Evolutionary conservation across 2,113 vertebrate species (phyloP).

Genomic region (Protobothrops flavoviridis): DNA sequence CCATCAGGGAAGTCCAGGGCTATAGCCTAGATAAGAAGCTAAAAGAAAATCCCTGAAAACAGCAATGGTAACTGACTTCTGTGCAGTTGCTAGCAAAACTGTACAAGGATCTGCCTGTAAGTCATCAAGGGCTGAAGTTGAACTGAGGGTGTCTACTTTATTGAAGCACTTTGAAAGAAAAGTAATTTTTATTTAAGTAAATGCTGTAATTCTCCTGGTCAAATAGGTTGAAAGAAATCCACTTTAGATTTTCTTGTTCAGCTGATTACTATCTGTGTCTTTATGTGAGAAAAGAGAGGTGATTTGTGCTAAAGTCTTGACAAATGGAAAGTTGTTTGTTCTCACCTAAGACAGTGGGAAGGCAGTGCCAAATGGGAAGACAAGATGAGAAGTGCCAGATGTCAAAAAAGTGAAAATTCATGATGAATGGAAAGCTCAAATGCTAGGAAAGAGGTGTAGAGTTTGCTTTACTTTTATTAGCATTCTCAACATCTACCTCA

Average conservation of each 20-base stretch:
- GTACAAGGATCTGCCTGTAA: neutral
- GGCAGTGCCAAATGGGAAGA: constrained; percentile 45
- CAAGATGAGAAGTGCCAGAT: constrained; percentile 22
- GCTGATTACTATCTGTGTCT: neutral
- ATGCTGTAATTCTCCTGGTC: neutral
- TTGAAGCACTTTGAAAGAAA: neutral
- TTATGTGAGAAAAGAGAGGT: neutral
- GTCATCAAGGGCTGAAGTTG: neutral
- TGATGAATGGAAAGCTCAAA: neutral
- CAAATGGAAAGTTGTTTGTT: neutral
- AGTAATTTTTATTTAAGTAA: neutral
- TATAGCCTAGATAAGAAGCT: neutral
- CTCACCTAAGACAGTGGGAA: neutral
- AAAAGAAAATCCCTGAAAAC: neutral
- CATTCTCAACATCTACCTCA: constrained; percentile 28
- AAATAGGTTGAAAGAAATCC: neutral
- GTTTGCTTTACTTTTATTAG: constrained; percentile 27
- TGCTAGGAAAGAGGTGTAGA: constrained; percentile 6
- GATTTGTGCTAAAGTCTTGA: constrained; percentile 3
- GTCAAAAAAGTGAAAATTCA: constrained; percentile 49
- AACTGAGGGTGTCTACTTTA: neutral
- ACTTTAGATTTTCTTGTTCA: neutral
- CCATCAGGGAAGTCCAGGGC: neutral
- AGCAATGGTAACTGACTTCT: neutral
- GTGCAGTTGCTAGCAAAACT: neutral